Evolutionary conservation across 2,888 invertebrate species (phyloP).

Genomic region (Nasonia oneida): DNA sequence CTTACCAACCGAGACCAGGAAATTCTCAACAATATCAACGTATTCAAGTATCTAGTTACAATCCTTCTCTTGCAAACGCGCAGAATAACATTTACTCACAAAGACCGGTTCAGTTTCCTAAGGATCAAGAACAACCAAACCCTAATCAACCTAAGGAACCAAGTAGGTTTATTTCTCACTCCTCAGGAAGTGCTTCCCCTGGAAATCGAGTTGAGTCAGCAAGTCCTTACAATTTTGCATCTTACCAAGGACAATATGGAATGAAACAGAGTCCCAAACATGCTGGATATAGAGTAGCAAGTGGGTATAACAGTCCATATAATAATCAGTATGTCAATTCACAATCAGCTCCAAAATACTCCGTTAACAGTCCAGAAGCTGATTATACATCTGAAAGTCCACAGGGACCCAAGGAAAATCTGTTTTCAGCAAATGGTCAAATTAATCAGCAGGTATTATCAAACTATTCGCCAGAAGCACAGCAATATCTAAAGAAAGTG

Average conservation of each 20-base stretch:
- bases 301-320: slow-evolving; percentile 31
- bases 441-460: slow-evolving; percentile 62
- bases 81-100: slow-evolving; percentile 70
- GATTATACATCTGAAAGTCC: slow-evolving; percentile 70
- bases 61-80: neutral
- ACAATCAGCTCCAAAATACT: slow-evolving; percentile 67
- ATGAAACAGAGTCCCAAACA: slow-evolving; percentile 30
- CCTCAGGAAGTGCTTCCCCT: neutral
- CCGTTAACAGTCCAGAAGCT: slow-evolving; percentile 70
- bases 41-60: slow-evolving; percentile 44
- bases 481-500: slow-evolving; percentile 69
- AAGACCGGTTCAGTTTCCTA: slow-evolving; percentile 73
- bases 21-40: slow-evolving; percentile 33
- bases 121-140: slow-evolving; percentile 48
- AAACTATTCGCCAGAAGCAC: slow-evolving; percentile 68
- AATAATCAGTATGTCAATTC: slow-evolving; percentile 5
- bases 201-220: neutral
- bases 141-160: slow-evolving; percentile 29
- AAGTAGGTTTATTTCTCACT: slow-evolving; percentile 19
- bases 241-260: slow-evolving; percentile 53
- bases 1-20: slow-evolving; percentile 39
- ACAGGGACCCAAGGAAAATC: slow-evolving; percentile 22
- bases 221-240: slow-evolving; percentile 32
- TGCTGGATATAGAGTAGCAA: neutral
- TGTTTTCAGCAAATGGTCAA: slow-evolving; percentile 65